phyloP scores from a whole-genome alignment of 2,797 vertebrate species.

The Sus cebifrons region DNA sequence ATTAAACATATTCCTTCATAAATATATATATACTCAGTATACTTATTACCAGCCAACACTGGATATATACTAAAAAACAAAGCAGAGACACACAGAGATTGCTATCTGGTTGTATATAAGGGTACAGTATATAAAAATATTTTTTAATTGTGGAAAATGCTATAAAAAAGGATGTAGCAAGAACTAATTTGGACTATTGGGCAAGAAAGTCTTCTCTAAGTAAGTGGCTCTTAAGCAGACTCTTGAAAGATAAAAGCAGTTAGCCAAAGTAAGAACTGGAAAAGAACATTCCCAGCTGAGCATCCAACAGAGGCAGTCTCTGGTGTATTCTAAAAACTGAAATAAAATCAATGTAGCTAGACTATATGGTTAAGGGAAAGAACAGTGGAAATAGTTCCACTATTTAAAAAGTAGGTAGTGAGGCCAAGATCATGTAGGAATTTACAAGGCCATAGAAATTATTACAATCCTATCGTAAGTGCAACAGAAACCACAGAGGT shows the following conservation, averaged over 20 bases:
- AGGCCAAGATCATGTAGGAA: not conserved
- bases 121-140: not conserved
- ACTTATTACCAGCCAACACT: not conserved
- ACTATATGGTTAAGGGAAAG: not conserved
- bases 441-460: not conserved
- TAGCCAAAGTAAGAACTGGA: not conserved
- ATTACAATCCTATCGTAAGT: not conserved
- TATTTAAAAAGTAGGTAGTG: not conserved
- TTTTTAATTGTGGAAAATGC: not conserved
- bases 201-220: not conserved
- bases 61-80: not conserved
- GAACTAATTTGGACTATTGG: not conserved
- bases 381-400: not conserved
- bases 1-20: constrained; percentile 45
- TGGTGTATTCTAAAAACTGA: not conserved
- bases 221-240: not conserved
- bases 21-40: not conserved
- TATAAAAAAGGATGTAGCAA: not conserved
- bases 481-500: not conserved
- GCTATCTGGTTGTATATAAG: not conserved
- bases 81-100: not conserved
- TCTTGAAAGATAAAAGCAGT: not conserved
- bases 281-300: not conserved
- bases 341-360: not conserved
- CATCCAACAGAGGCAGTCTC: not conserved